Evolutionary conservation across 2,113 vertebrate species (phyloP).

Genomic region (Dinomys branickii): DNA sequence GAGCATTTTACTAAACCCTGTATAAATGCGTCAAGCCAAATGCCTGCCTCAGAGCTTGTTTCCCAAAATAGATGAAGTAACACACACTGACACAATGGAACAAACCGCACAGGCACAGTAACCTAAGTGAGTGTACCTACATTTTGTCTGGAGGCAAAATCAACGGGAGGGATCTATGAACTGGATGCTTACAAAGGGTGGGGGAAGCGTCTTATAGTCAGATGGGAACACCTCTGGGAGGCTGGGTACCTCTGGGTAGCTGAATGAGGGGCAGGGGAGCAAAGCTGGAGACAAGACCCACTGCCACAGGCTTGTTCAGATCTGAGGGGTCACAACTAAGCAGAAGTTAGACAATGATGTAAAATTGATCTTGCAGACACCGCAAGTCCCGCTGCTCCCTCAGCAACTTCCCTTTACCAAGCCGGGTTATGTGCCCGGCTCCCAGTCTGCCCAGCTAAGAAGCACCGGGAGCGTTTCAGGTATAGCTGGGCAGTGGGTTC

Average conservation of each 20-base stretch:
- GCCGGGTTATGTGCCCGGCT: background rate
- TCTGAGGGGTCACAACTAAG: background rate
- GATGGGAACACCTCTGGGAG: background rate
- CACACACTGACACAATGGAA: background rate
- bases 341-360: background rate
- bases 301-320: background rate
- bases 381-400: background rate
- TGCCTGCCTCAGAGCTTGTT: background rate
- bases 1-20: constrained; percentile 51
- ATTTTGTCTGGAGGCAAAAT: background rate
- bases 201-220: background rate
- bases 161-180: background rate
- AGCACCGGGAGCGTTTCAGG: background rate
- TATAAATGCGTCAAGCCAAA: constrained; percentile 41
- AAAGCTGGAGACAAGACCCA: background rate
- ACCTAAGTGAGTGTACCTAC: background rate
- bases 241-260: background rate
- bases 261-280: background rate
- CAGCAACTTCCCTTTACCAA: background rate
- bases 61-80: constrained; percentile 45
- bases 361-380: background rate
- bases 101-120: background rate
- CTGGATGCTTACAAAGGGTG: background rate
- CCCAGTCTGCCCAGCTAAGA: background rate
- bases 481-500: background rate